Conservation (phyloP, 2,113 vertebrate species). For the Oryzias curvinotus region DNA sequence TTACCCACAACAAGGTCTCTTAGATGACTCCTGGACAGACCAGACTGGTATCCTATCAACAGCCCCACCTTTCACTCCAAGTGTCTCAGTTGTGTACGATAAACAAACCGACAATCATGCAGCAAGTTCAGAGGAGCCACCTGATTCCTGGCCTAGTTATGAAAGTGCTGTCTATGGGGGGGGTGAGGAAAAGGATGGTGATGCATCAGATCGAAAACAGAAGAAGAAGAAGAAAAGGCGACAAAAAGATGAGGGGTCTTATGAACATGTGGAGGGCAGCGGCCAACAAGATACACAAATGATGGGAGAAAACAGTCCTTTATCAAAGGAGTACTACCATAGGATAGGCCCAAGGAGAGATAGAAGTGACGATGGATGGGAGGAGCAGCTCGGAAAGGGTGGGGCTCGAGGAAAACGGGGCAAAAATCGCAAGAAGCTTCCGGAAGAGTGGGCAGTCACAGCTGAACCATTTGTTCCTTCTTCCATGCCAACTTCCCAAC, state of each 20-base stretch:
- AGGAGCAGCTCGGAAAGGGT: conserved; percentile 67
- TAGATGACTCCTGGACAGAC: conserved; percentile 67
- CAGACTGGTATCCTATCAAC: conserved; percentile 52
- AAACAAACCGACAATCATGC: conserved; percentile 65
- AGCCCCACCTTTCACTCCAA: conserved; percentile 77
- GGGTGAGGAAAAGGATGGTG: conserved; percentile 67
- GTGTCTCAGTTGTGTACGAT: conserved; percentile 74
- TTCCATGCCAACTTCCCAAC: conserved; percentile 15
- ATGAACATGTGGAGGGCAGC: conserved; percentile 48
- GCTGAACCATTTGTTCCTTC: conserved; percentile 62
- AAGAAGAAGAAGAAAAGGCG: conserved; percentile 81
- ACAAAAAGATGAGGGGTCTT: conserved; percentile 67
- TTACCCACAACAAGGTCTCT: conserved; percentile 75
- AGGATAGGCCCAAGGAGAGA: conserved; percentile 64
- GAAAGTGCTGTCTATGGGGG: conserved; percentile 55
- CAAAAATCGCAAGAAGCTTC: conserved; percentile 79
- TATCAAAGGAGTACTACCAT: conserved; percentile 50
- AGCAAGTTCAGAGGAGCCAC: conserved; percentile 52
- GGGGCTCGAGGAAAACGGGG: conserved; percentile 72
- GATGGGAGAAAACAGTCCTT: conserved; percentile 48
- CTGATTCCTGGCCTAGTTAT: conserved; percentile 52
- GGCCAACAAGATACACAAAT: conserved; percentile 44
- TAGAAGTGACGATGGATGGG: conserved; percentile 65
- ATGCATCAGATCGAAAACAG: conserved; percentile 72
- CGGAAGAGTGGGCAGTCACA: conserved; percentile 75